Conservation (phyloP, 2,797 vertebrate species). For the Danio choprae region DNA sequence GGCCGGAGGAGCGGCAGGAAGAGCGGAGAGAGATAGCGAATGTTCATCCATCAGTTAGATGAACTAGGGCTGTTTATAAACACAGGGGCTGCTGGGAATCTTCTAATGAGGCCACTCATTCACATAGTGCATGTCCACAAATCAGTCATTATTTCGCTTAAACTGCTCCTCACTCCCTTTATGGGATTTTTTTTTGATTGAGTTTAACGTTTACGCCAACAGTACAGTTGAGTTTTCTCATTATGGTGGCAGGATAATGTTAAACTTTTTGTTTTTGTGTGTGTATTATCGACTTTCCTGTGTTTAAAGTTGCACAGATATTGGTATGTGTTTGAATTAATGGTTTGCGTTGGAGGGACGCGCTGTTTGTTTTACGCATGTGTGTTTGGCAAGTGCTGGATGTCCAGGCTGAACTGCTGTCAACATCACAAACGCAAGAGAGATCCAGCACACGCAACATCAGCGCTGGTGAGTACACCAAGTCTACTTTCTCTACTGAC, state of each 20-base stretch:
- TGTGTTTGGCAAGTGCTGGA: slow-evolving; percentile 64
- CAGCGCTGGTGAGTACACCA: slow-evolving; percentile 70
- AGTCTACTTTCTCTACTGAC: slow-evolving; percentile 27
- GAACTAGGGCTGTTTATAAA: slow-evolving; percentile 83
- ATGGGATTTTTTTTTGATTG: background rate
- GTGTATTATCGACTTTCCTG: slow-evolving; percentile 1
- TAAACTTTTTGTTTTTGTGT: background rate
- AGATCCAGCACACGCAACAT: slow-evolving; percentile 56
- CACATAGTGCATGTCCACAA: slow-evolving; percentile 31
- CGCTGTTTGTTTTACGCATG: slow-evolving; percentile 57
- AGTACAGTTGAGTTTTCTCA: background rate
- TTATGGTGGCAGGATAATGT: background rate
- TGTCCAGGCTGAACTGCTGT: slow-evolving; percentile 68
- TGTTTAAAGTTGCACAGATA: slow-evolving; percentile 35
- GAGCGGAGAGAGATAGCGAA: slow-evolving; percentile 73
- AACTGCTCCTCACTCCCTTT: slow-evolving; percentile 9
- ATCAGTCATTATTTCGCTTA: slow-evolving; percentile 25
- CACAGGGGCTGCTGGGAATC: slow-evolving; percentile 77
- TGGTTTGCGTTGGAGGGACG: slow-evolving; percentile 58
- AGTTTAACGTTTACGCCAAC: background rate
- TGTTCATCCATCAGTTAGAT: slow-evolving; percentile 77
- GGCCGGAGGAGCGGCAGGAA: slow-evolving; percentile 71
- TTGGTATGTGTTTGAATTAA: slow-evolving; percentile 61
- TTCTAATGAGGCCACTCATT: slow-evolving; percentile 80
- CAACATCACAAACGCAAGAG: slow-evolving; percentile 68